These are phyloP conservation scores for Calephelis nemesis DNA, from an alignment of 1,140 invertebrate species.

Conservation along the genomic window DNA sequence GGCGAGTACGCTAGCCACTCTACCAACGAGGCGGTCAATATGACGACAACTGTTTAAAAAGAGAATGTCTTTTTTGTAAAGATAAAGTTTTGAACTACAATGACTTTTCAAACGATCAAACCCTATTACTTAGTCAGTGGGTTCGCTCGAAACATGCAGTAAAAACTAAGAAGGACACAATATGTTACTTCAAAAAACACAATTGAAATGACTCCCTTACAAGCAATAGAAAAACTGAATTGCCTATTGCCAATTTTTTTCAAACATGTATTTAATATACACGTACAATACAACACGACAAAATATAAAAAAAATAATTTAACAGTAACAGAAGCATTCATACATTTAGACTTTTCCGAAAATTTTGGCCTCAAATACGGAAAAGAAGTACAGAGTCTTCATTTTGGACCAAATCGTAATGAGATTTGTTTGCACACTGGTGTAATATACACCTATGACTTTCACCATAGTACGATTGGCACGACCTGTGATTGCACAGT, in stretches of 20 bases:
- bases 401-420: constrained; percentile 24
- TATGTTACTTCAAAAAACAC: constrained; percentile 1
- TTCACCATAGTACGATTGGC: not conserved
- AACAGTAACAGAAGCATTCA: constrained; percentile 19
- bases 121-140: not conserved
- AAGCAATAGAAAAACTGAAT: constrained; percentile 13
- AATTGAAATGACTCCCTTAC: constrained; percentile 1
- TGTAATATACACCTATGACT: constrained; percentile 23
- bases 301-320: not conserved
- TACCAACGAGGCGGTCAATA: too few relatives aligned
- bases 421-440: constrained; percentile 21
- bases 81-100: not conserved
- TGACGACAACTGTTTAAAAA: constrained; percentile 7
- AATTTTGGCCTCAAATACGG: constrained; percentile 28
- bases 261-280: not conserved
- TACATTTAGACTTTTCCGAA: constrained; percentile 32
- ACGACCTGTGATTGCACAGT: constrained; percentile 25
- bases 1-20: too few relatives aligned
- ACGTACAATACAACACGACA: not conserved
- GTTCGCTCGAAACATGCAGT: not conserved
- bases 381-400: constrained; percentile 27
- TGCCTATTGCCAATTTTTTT: not conserved
- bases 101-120: not conserved
- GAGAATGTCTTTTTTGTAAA: not conserved
- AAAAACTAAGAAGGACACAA: constrained; percentile 5